Percentiles rank a stretch among this genome's conserved stretches.
Conservation (phyloP, 1,140 invertebrate species). For the Apis florea region DNA sequence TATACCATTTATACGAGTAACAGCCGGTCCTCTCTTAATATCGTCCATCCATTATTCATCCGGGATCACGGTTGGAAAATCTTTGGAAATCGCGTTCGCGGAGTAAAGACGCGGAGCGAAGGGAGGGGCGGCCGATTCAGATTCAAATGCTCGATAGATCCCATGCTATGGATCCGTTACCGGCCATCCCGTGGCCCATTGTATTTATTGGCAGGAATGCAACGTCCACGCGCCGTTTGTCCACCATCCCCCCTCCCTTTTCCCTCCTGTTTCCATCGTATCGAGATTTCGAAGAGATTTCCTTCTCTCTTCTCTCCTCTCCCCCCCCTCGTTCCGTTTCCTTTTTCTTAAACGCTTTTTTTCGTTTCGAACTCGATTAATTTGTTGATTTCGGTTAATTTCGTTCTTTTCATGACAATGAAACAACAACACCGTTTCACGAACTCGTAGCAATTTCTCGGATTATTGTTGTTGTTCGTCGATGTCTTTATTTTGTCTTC, state of each 20-base stretch:
- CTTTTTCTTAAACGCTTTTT: no score
- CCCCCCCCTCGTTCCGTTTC: no score
- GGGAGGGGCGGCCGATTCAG: slow-evolving; percentile 68
- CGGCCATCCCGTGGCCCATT: slow-evolving; percentile 59
- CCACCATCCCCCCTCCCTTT: no score
- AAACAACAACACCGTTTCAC: no score
- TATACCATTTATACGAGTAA: slow-evolving; percentile 56
- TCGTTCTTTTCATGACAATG: no score
- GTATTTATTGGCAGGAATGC: slow-evolving; percentile 66
- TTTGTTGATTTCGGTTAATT: no score
- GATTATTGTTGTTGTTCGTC: no score
- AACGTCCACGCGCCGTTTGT: slow-evolving; percentile 14
- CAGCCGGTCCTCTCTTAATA: slow-evolving; percentile 67
- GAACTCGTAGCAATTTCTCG: no score
- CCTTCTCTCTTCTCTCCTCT: no score
- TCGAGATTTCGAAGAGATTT: slow-evolving; percentile 4
- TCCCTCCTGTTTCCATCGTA: no score
- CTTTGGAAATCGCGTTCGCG: slow-evolving; percentile 62
- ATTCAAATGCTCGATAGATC: slow-evolving; percentile 73
- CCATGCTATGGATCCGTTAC: slow-evolving; percentile 53
- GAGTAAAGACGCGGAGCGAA: slow-evolving; percentile 43
- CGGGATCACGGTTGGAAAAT: slow-evolving; percentile 60
- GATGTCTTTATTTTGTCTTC: no score
- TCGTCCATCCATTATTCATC: slow-evolving; percentile 74
- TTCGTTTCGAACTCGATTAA: no score